phyloP scores from a whole-genome alignment of 1,140 invertebrate genomes.

The Drosophila melanogaster region Release_6_plus_ISO1_MT NT_033777.3:31825001-31825500 shows the following conservation, averaged over 20 bases:
- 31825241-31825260: background rate
- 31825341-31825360: too few relatives aligned
- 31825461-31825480: conserved; percentile 69
- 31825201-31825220: conserved; percentile 6
- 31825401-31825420: conserved; percentile 23
- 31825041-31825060: conserved; percentile 39
- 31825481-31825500: conserved; percentile 23
- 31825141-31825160: conserved; percentile 13
- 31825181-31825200: conserved; percentile 29
- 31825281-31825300: too few relatives aligned
- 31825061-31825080: conserved; percentile 8
- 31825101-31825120: conserved; percentile 26
- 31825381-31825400: background rate
- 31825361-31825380: too few relatives aligned
- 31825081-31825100: conserved; percentile 42
- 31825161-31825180: conserved; percentile 22
- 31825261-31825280: too few relatives aligned
- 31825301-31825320: too few relatives aligned
- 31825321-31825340: too few relatives aligned
- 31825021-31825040: conserved; percentile 31
- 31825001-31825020: conserved; percentile 21
- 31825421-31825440: conserved; percentile 61
- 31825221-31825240: background rate
- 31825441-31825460: conserved; percentile 38
- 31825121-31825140: conserved; percentile 23